A percentile compares a stretch with the other conserved stretches of the same genome.
Conservation (phyloP, 2,888 invertebrate species). For the Plebejus argus region DNA sequence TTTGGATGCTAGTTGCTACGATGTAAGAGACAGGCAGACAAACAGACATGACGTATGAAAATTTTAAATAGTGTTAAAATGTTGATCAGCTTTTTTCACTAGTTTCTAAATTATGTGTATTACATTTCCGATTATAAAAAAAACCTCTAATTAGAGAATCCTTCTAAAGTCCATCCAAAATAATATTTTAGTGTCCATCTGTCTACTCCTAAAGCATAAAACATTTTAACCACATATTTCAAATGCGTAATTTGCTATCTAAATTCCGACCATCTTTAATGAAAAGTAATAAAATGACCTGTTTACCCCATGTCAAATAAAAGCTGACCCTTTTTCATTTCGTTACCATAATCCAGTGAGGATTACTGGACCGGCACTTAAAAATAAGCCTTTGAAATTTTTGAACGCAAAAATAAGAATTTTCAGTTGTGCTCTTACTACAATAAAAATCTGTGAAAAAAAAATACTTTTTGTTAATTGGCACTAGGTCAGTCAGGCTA, state of each 20-base stretch:
- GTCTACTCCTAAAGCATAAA: background rate
- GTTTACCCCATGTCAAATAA: conserved; percentile 27
- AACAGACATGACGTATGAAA: no score
- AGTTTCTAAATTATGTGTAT: no score
- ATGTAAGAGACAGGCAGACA: no score
- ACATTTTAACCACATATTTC: background rate
- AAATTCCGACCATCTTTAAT: conserved; percentile 10
- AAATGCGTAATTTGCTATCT: background rate
- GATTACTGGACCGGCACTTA: conserved; percentile 17
- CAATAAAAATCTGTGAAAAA: conserved; percentile 36
- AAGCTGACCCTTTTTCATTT: conserved; percentile 26
- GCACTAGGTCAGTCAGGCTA: no score
- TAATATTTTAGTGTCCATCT: background rate
- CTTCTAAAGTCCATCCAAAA: background rate
- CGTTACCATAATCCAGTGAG: conserved; percentile 22
- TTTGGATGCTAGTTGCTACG: no score
- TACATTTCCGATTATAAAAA: no score
- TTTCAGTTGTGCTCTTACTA: conserved; percentile 26
- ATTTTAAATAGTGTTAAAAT: no score
- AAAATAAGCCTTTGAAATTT: conserved; percentile 24
- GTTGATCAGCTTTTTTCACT: no score
- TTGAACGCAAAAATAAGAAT: background rate
- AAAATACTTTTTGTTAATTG: no score
- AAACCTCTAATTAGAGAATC: no score
- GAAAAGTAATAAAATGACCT: conserved; percentile 4